Conservation (phyloP, 2,797 vertebrate genomes). For the Crenuchus spilurus region DNA sequence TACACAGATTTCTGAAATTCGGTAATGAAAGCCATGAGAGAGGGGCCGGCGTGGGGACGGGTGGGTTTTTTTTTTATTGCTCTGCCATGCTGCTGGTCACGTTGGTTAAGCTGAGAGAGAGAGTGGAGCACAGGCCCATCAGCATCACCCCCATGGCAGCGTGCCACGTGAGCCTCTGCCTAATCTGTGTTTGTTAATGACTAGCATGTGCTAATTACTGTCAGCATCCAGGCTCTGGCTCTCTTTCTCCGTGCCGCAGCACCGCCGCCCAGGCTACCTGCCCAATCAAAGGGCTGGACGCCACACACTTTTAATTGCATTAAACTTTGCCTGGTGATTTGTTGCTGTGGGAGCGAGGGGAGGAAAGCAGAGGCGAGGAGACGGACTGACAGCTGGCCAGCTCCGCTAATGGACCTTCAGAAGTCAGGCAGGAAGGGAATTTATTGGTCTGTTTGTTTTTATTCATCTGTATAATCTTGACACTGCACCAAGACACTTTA, state of each 20-base stretch:
- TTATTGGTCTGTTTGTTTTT: slow-evolving; percentile 60
- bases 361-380: slow-evolving; percentile 48
- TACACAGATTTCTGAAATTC: slow-evolving; percentile 94
- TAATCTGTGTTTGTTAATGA: slow-evolving; percentile 96
- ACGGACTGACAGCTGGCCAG: slow-evolving; percentile 68
- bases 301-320: slow-evolving; percentile 69
- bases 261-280: slow-evolving; percentile 67
- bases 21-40: slow-evolving; percentile 89
- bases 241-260: slow-evolving; percentile 65
- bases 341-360: slow-evolving; percentile 58
- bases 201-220: slow-evolving; percentile 97
- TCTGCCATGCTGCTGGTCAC: slow-evolving; percentile 27
- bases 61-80: slow-evolving; percentile 56
- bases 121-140: slow-evolving; percentile 73
- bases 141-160: slow-evolving; percentile 78
- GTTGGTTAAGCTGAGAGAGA: slow-evolving; percentile 21
- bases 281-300: slow-evolving; percentile 75
- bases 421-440: slow-evolving; percentile 52
- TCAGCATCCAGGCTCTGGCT: slow-evolving; percentile 76
- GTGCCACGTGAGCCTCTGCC: slow-evolving; percentile 81
- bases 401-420: slow-evolving; percentile 58
- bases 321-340: slow-evolving; percentile 69
- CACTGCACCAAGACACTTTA: slow-evolving; percentile 49
- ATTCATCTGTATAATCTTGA: slow-evolving; percentile 63
- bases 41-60: slow-evolving; percentile 84